phyloP scores from a whole-genome alignment of 2,888 invertebrate species.

The Mamestra brassicae region DNA sequence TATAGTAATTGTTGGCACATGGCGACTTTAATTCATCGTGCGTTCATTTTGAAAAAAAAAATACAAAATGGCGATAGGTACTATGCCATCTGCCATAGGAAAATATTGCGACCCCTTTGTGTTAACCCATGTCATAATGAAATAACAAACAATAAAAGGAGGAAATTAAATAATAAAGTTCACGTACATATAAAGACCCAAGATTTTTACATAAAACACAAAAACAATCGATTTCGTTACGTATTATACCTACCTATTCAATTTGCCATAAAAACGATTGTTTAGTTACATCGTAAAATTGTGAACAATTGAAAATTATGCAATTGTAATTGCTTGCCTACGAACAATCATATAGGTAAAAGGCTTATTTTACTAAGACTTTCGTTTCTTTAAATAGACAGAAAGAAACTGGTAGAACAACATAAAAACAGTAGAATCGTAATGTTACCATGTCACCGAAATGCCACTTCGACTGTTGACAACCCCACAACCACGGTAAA shows the following conservation, averaged over 20 bases:
- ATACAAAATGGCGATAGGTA: too few relatives aligned
- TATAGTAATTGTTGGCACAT: too few relatives aligned
- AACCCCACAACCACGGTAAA: too few relatives aligned
- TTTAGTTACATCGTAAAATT: slow-evolving; percentile 19
- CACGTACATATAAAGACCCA: neutral
- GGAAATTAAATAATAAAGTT: neutral
- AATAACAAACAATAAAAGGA: neutral
- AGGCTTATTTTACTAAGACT: neutral
- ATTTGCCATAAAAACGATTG: slow-evolving; percentile 19
- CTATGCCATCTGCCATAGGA: too few relatives aligned
- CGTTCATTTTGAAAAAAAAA: too few relatives aligned
- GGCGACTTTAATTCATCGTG: too few relatives aligned
- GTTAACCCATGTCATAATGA: neutral
- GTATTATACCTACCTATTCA: slow-evolving; percentile 19
- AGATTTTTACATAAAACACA: neutral
- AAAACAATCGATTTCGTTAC: neutral
- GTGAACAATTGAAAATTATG: slow-evolving; percentile 29
- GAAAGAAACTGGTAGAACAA: too few relatives aligned
- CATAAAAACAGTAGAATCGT: too few relatives aligned
- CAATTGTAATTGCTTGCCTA: neutral
- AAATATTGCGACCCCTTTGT: too few relatives aligned
- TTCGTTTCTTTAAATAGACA: neutral
- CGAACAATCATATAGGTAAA: neutral
- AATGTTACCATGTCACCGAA: too few relatives aligned
- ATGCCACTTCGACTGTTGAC: too few relatives aligned